Percentiles rank a stretch among this genome's conserved stretches.
Conservation (phyloP, 2,113 vertebrate genomes). For the Hippocampus zosterae region DNA sequence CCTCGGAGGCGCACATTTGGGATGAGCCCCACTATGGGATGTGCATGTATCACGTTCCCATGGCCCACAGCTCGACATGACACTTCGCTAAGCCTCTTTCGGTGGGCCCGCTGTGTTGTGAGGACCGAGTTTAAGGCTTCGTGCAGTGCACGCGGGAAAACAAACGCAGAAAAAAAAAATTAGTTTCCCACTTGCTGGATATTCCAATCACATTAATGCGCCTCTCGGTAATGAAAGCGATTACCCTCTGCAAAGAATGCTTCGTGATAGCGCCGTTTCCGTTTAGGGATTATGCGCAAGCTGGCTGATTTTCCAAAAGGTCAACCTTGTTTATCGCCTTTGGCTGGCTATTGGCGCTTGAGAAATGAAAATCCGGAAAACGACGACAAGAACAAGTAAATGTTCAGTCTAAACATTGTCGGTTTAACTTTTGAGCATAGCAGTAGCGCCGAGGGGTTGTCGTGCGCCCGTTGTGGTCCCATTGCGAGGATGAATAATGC, state of each 20-base stretch:
- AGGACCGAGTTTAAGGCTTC: conserved; percentile 38
- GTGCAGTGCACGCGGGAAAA: conserved; percentile 7
- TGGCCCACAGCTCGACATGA: conserved; percentile 47
- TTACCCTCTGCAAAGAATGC: neutral
- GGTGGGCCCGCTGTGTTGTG: conserved; percentile 33
- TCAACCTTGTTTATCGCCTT: neutral
- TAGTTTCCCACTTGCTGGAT: neutral
- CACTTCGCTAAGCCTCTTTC: conserved; percentile 58
- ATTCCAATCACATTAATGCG: conserved; percentile 15
- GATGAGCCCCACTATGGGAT: too few species aligned
- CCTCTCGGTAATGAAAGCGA: neutral
- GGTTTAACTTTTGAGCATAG: neutral
- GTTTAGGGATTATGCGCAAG: neutral
- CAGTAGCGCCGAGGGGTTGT: neutral
- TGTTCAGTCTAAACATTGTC: neutral
- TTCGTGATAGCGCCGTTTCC: neutral
- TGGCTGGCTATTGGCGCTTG: neutral
- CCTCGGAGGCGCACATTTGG: conserved; percentile 25
- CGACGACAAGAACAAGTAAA: neutral
- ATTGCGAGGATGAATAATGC: neutral
- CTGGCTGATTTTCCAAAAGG: neutral
- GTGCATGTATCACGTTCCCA: conserved; percentile 24
- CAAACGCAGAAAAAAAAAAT: too few species aligned
- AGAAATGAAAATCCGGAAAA: neutral
- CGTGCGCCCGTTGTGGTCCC: neutral